phyloP scores from a whole-genome alignment of 1,140 invertebrate species.

The Globodera rostochiensis region DNA sequence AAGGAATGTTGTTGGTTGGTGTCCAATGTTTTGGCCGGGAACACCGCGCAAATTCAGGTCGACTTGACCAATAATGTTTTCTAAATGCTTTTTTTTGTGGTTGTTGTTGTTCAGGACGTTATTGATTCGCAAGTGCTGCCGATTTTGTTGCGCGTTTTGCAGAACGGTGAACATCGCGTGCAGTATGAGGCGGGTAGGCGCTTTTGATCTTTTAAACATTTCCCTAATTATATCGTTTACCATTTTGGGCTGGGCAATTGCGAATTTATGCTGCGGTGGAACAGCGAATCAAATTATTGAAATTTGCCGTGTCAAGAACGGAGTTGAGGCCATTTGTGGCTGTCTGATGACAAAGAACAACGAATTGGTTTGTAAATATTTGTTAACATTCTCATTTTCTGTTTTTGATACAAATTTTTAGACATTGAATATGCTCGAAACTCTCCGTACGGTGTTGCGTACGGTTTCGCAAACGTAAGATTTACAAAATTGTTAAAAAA shows the following conservation, averaged over 20 bases:
- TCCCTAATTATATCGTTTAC: too few species aligned
- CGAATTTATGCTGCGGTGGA: constrained; percentile 39
- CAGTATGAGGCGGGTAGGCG: constrained; percentile 36
- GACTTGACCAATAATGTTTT: neutral
- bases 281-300: constrained; percentile 39
- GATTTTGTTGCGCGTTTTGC: constrained; percentile 25
- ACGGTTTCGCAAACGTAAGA: constrained; percentile 20
- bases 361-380: constrained; percentile 16
- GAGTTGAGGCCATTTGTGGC: constrained; percentile 26
- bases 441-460: constrained; percentile 15
- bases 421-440: neutral
- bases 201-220: neutral
- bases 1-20: constrained; percentile 47
- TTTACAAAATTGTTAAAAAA: neutral
- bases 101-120: constrained; percentile 27
- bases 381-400: neutral
- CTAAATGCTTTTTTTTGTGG: neutral
- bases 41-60: constrained; percentile 35
- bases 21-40: constrained; percentile 46
- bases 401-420: neutral
- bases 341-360: constrained; percentile 36
- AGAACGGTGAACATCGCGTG: constrained; percentile 43
- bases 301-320: constrained; percentile 13
- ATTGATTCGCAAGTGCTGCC: constrained; percentile 43
- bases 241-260: constrained; percentile 26